A percentile compares a stretch with the other conserved stretches of the same genome.
phyloP scores from a whole-genome alignment of 2,797 vertebrate genomes.

The Bufotes viridis region DNA sequence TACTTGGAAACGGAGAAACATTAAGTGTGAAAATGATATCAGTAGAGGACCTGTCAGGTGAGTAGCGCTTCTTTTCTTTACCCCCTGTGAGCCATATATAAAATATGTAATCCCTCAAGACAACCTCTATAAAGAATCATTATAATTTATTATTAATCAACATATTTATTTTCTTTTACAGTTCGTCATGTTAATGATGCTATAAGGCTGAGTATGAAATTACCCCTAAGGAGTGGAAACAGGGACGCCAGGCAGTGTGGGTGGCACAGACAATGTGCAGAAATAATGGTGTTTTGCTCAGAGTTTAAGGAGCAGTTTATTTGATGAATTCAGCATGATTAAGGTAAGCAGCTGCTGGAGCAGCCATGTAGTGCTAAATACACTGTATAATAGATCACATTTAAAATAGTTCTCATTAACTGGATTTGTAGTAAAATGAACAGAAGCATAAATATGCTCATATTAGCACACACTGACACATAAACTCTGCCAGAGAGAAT shows the following conservation, averaged over 20 bases:
- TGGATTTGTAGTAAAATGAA: conserved; percentile 35
- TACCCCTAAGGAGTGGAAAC: not conserved
- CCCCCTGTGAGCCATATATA: too few species aligned
- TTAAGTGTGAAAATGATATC: too few species aligned
- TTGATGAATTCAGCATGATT: conserved; percentile 43
- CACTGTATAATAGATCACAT: conserved; percentile 48
- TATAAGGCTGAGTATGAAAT: conserved; percentile 29
- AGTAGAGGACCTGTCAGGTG: too few species aligned
- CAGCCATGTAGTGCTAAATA: conserved; percentile 45
- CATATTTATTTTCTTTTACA: conserved; percentile 24
- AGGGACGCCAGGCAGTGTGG: not conserved
- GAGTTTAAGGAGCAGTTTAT: conserved; percentile 36
- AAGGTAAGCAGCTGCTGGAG: conserved; percentile 47
- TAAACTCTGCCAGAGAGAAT: conserved; percentile 8
- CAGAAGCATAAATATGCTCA: conserved; percentile 40
- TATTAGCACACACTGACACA: conserved; percentile 17
- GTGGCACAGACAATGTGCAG: conserved; percentile 26
- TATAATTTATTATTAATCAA: conserved; percentile 4
- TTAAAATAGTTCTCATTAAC: conserved; percentile 50
- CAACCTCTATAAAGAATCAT: not conserved
- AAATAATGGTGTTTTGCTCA: conserved; percentile 43
- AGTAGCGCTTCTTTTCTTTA: too few species aligned
- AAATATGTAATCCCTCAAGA: too few species aligned
- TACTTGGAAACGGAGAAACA: too few species aligned
- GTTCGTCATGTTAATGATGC: conserved; percentile 3